Conservation (phyloP, 35 echinoderm and acorn worm genomes). For the Strongylocentrotus purpuratus region DNA sequence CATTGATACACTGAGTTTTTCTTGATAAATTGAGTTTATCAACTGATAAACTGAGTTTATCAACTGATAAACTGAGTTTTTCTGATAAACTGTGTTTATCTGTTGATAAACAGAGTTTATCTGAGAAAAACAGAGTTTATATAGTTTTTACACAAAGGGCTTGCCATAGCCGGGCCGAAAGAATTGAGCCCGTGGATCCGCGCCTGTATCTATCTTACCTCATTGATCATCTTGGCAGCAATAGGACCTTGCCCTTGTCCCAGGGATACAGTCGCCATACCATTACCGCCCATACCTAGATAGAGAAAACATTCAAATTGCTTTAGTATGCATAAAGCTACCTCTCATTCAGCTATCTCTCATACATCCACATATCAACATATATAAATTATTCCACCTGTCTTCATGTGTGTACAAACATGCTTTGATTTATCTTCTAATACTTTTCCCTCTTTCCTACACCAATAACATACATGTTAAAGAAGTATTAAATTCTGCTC, state of each 20-base stretch:
- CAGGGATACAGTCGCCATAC: constrained; percentile 89
- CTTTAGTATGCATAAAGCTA: too few relatives aligned
- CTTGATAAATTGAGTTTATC: too few relatives aligned
- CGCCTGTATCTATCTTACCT: constrained; percentile 73
- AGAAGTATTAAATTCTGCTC: neutral
- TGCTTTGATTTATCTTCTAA: neutral
- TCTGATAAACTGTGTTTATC: too few relatives aligned
- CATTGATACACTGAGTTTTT: too few relatives aligned
- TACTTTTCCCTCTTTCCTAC: neutral
- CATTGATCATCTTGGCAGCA: constrained; percentile 91
- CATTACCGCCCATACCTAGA: constrained; percentile 88
- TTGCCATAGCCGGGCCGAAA: too few relatives aligned
- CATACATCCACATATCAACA: neutral
- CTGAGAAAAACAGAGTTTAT: too few relatives aligned
- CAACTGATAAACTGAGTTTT: too few relatives aligned
- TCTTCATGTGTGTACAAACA: neutral
- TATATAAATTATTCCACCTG: neutral
- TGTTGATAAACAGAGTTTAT: too few relatives aligned
- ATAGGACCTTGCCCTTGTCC: constrained; percentile 99
- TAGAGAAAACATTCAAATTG: neutral
- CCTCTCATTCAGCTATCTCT: too few relatives aligned
- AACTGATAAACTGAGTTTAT: too few relatives aligned
- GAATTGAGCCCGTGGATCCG: too few relatives aligned
- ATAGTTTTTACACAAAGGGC: too few relatives aligned
- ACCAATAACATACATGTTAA: neutral